Percentiles rank a stretch among this genome's conserved stretches.
These are phyloP conservation scores for Pogonus chalceus DNA, from an alignment of 1,140 invertebrate genomes.

Conservation along the genomic window DNA sequence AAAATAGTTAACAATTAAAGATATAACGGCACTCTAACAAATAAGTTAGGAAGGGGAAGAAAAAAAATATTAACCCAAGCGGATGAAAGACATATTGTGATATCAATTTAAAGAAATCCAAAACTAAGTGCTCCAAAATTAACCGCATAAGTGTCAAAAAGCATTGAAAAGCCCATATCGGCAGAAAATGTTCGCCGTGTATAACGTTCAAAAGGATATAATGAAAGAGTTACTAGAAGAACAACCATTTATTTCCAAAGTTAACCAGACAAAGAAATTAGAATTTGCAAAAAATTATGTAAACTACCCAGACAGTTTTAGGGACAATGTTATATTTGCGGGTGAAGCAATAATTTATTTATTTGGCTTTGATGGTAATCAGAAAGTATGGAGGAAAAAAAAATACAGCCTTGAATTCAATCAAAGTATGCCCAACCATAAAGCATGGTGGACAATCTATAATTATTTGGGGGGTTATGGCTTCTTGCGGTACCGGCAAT, in stretches of 20 bases:
- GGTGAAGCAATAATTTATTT: constrained; percentile 14
- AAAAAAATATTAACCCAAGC: background rate
- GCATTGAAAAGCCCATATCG: background rate
- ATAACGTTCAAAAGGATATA: background rate
- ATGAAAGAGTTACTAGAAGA: too few species aligned
- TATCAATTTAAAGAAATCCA: background rate
- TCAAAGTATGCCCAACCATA: constrained; percentile 16
- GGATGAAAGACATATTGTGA: background rate
- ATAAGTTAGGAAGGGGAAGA: background rate
- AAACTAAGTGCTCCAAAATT: constrained; percentile 5
- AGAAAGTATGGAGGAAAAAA: constrained; percentile 15
- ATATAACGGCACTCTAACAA: background rate
- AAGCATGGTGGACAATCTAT: constrained; percentile 28
- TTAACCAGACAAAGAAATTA: constrained; percentile 3
- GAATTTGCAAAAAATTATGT: constrained; percentile 13
- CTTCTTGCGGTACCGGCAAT: constrained; percentile 22
- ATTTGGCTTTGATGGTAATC: constrained; percentile 17
- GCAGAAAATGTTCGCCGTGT: constrained; percentile 4
- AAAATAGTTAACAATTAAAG: background rate
- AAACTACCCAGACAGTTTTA: constrained; percentile 5
- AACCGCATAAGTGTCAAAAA: background rate
- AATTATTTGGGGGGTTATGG: constrained; percentile 33
- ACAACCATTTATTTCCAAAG: constrained; percentile 8
- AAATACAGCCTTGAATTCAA: constrained; percentile 6
- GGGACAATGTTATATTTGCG: constrained; percentile 14